Conservation (phyloP, 92 coral and sea anemone genomes). For the Umimayanthus chanpuru region DNA sequence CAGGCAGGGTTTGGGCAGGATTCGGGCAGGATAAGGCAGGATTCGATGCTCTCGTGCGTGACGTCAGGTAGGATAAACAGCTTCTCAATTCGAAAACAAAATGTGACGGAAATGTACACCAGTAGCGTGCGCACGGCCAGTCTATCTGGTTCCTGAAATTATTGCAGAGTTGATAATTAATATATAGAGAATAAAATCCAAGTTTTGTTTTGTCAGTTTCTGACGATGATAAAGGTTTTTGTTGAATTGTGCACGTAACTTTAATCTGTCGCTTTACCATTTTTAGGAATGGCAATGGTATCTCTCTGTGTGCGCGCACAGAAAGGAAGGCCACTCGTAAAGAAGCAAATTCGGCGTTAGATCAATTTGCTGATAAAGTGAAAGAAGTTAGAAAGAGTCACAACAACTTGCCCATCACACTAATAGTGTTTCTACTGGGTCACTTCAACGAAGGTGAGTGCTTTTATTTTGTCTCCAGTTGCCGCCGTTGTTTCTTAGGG, state of each 20-base stretch:
- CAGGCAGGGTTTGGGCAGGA: no score
- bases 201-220: neutral
- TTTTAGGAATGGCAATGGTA: slow-evolving; percentile 30
- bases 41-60: no score
- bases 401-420: slow-evolving; percentile 19
- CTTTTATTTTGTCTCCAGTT: neutral
- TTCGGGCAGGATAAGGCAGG: no score
- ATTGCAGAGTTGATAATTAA: no score
- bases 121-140: no score
- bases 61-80: no score
- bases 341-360: slow-evolving; percentile 12
- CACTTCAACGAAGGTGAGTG: slow-evolving; percentile 24
- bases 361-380: slow-evolving; percentile 1
- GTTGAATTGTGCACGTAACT: neutral
- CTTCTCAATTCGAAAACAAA: no score
- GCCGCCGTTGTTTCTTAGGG: no score
- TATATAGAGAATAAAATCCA: neutral
- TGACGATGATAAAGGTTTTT: neutral
- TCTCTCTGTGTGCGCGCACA: slow-evolving; percentile 16
- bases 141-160: no score
- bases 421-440: slow-evolving; percentile 32
- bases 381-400: slow-evolving; percentile 5
- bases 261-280: neutral
- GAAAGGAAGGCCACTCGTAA: slow-evolving; percentile 1
- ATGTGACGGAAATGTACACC: no score